Percentiles rank a stretch among this genome's conserved stretches.
phyloP scores from a whole-genome alignment of 2,797 vertebrate genomes.

The Corythornis leucogaster region DNA sequence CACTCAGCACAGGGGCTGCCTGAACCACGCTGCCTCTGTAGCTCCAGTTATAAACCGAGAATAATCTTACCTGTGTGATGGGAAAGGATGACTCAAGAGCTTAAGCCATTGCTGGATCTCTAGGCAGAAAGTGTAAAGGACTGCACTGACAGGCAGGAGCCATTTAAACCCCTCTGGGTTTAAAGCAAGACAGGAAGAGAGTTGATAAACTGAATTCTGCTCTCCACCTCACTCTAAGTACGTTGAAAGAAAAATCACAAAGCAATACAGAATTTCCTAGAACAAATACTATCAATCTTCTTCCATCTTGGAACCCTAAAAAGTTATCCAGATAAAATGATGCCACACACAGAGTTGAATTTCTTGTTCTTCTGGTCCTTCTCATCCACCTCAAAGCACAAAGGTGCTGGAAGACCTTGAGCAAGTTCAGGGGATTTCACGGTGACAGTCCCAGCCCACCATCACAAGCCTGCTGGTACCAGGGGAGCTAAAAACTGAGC shows the following conservation, averaged over 20 bases:
- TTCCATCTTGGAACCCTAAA: background rate
- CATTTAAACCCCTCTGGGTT: background rate
- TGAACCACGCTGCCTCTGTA: accelerated
- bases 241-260: background rate
- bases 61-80: background rate
- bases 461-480: accelerated
- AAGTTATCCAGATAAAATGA: background rate
- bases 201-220: background rate
- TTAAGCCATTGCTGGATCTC: background rate
- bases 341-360: background rate
- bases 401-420: background rate
- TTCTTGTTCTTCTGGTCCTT: background rate
- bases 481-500: background rate
- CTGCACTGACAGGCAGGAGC: background rate
- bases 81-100: background rate
- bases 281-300: background rate
- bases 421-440: background rate
- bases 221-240: background rate
- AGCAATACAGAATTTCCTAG: background rate
- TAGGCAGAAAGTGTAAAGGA: background rate
- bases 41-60: background rate
- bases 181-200: background rate
- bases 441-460: too few species aligned
- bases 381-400: accelerated
- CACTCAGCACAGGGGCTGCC: background rate